Conservation (phyloP, 2,797 vertebrate species). For the Holocentrus rufus region DNA sequence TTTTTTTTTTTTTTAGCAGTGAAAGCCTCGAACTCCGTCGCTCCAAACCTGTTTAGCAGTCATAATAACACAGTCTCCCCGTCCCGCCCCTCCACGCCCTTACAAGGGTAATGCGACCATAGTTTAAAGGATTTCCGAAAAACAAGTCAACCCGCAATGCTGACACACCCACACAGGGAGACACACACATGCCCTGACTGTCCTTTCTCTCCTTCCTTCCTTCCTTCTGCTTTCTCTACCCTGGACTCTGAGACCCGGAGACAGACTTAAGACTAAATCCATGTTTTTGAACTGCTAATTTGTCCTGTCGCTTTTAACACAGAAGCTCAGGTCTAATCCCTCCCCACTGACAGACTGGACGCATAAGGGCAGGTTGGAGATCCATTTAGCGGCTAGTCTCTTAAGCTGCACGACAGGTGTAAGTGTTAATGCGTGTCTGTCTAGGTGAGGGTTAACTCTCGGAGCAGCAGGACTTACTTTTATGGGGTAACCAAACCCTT, state of each 20-base stretch:
- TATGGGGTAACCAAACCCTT: constrained; percentile 60
- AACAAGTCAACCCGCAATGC: constrained; percentile 75
- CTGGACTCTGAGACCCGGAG: neutral
- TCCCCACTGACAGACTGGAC: constrained; percentile 51
- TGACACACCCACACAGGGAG: constrained; percentile 64
- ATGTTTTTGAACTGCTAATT: constrained; percentile 43
- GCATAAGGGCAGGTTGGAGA: constrained; percentile 56
- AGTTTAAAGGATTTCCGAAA: constrained; percentile 60
- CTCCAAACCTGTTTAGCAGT: constrained; percentile 69
- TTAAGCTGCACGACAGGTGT: constrained; percentile 75
- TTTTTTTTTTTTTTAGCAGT: constrained; percentile 32
- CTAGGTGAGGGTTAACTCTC: constrained; percentile 46
- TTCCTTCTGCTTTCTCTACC: constrained; percentile 3
- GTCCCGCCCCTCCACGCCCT: constrained; percentile 41
- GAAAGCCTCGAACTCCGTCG: constrained; percentile 47
- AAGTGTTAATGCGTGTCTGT: constrained; percentile 61
- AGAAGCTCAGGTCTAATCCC: constrained; percentile 45
- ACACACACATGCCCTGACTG: constrained; percentile 5
- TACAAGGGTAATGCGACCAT: constrained; percentile 48
- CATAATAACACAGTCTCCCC: constrained; percentile 41
- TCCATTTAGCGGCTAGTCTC: constrained; percentile 64
- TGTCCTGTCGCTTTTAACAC: constrained; percentile 59
- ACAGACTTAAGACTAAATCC: constrained; percentile 31
- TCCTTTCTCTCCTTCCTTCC: constrained; percentile 30
- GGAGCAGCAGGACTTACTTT: constrained; percentile 28